Conservation (phyloP, 2,113 vertebrate species). For the Odocoileus hemionus region DNA sequence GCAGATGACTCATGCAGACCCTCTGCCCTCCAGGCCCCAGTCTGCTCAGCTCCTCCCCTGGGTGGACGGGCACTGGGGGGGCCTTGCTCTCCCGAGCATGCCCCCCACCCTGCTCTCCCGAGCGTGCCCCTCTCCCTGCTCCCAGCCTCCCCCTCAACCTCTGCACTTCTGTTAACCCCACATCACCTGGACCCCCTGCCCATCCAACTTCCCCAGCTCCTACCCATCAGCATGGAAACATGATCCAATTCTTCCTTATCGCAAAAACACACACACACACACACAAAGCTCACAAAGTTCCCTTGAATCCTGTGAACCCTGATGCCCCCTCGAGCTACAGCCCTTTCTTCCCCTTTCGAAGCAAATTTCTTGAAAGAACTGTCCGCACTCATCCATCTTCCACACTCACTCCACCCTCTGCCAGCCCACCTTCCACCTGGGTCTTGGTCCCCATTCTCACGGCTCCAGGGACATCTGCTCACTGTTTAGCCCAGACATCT, state of each 20-base stretch:
- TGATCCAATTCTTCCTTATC: not conserved
- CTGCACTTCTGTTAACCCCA: not conserved
- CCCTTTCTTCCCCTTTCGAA: not conserved
- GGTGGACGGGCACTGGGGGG: not conserved
- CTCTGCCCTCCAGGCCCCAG: not conserved
- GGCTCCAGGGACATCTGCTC: not conserved
- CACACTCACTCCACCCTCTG: not conserved
- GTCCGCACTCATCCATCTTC: not conserved
- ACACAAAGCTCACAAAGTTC: not conserved
- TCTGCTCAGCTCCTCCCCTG: not conserved
- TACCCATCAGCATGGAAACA: not conserved
- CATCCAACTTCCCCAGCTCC: not conserved
- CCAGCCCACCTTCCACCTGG: not conserved
- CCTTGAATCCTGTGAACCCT: not conserved
- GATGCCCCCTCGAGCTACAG: not conserved
- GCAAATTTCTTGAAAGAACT: not conserved
- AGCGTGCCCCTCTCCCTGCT: not conserved
- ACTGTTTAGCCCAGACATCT: not conserved
- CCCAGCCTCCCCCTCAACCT: not conserved
- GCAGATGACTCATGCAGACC: not conserved
- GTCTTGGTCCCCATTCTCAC: not conserved
- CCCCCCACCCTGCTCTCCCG: not conserved
- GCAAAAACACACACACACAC: not conserved
- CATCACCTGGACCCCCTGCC: not conserved
- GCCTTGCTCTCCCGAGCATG: not conserved